Evolutionary conservation across 2,888 invertebrate species (phyloP).

Genomic region (Chrysotoxum bicinctum): DNA sequence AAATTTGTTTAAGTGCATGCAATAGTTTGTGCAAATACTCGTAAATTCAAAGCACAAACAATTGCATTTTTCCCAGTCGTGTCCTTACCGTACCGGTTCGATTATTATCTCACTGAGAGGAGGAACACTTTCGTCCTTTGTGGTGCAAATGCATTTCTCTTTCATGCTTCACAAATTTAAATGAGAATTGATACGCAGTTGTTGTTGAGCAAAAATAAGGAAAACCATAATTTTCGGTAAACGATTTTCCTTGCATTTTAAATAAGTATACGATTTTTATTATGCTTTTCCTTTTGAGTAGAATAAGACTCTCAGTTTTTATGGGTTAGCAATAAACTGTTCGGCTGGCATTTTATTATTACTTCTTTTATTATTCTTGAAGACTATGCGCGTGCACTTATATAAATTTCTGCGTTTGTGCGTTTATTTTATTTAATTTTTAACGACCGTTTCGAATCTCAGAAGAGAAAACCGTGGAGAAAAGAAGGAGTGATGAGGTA

Average conservation of each 20-base stretch:
- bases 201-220: neutral
- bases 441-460: constrained; percentile 59
- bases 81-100: neutral
- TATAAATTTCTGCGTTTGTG: constrained; percentile 29
- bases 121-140: constrained; percentile 15
- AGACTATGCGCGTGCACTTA: constrained; percentile 4
- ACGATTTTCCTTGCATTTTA: constrained; percentile 56
- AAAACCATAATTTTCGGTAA: constrained; percentile 33
- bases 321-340: constrained; percentile 65
- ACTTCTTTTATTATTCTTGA: constrained; percentile 22
- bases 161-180: constrained; percentile 30
- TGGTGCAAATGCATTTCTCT: constrained; percentile 54
- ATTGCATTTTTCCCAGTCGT: constrained; percentile 37
- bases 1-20: constrained; percentile 42
- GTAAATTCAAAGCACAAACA: constrained; percentile 42
- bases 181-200: constrained; percentile 53
- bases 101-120: constrained; percentile 1
- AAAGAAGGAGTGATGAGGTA: neutral
- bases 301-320: constrained; percentile 28
- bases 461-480: neutral
- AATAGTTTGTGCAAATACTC: constrained; percentile 36
- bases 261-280: constrained; percentile 51
- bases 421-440: constrained; percentile 65
- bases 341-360: constrained; percentile 58
- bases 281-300: constrained; percentile 32